Conservation (phyloP, 2,797 vertebrate species). For the Fringilla coelebs region DNA sequence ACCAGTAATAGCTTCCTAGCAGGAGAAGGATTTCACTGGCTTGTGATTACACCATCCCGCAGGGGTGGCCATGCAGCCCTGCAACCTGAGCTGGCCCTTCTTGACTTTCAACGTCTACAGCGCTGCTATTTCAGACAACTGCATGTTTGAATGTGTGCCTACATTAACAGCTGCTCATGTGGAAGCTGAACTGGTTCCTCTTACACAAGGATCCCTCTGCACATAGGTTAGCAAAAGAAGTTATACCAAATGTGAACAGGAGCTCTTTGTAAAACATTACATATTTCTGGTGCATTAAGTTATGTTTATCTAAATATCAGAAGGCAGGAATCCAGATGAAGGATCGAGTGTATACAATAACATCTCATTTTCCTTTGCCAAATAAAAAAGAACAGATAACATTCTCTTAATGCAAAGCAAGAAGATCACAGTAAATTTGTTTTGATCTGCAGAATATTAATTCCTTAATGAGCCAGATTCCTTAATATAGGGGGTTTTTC, state of each 20-base stretch:
- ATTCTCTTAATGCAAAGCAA: not conserved
- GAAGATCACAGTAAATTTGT: not conserved
- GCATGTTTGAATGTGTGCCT: conserved; percentile 43
- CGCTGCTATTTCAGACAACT: conserved; percentile 46
- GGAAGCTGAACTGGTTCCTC: not conserved
- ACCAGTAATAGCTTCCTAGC: not conserved
- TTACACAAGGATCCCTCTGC: not conserved
- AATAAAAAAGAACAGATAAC: not conserved
- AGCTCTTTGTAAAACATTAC: not conserved
- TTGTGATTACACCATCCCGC: not conserved
- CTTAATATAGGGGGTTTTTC: not conserved
- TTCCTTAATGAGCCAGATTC: not conserved
- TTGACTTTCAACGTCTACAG: conserved; percentile 11
- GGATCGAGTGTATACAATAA: not conserved
- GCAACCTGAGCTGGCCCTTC: conserved; percentile 55
- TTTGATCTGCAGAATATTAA: not conserved
- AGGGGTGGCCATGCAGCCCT: not conserved
- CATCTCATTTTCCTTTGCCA: not conserved
- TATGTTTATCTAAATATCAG: conserved; percentile 1
- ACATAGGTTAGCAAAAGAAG: not conserved
- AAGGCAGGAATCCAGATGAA: not conserved
- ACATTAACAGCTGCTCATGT: conserved; percentile 40
- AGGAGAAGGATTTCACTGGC: conserved; percentile 23
- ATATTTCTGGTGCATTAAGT: conserved; percentile 1
- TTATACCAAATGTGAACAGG: not conserved